A percentile compares a stretch with the other conserved stretches of the same genome.
phyloP scores from a whole-genome alignment of 92 coral and sea anemone species.

The Actinernus sp. region DNA sequence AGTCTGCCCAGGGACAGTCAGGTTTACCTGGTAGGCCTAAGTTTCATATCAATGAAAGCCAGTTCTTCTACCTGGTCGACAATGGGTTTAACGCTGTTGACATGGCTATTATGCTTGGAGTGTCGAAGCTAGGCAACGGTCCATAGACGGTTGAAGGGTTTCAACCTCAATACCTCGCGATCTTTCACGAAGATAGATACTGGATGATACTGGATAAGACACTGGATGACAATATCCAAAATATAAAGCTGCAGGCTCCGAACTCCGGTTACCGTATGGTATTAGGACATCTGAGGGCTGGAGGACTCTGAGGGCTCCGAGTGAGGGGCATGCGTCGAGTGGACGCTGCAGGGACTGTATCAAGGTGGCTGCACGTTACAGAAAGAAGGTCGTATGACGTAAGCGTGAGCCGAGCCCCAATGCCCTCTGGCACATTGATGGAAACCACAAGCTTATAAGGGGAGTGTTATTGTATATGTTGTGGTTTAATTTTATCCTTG shows the following conservation, averaged over 20 bases:
- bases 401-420: constrained; percentile 50
- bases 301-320: no score
- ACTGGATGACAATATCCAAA: no score
- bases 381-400: constrained; percentile 62
- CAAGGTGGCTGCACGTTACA: constrained; percentile 73
- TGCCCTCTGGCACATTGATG: no score
- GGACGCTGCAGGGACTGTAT: constrained; percentile 77
- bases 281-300: no score
- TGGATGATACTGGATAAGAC: no score
- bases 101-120: constrained; percentile 50
- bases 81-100: constrained; percentile 61
- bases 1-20: no score
- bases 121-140: constrained; percentile 56
- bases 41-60: constrained; percentile 38
- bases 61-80: constrained; percentile 42
- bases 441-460: constrained; percentile 59
- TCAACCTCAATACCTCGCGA: constrained; percentile 32
- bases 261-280: no score
- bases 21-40: constrained; percentile 58
- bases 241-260: no score
- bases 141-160: constrained; percentile 61
- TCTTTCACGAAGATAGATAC: constrained; percentile 56
- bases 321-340: constrained; percentile 58
- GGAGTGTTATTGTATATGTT: no score
- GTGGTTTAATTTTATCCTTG: no score